Evolutionary conservation across 2,113 vertebrate genomes (phyloP).

Genomic region (Pitta sordida): DNA sequence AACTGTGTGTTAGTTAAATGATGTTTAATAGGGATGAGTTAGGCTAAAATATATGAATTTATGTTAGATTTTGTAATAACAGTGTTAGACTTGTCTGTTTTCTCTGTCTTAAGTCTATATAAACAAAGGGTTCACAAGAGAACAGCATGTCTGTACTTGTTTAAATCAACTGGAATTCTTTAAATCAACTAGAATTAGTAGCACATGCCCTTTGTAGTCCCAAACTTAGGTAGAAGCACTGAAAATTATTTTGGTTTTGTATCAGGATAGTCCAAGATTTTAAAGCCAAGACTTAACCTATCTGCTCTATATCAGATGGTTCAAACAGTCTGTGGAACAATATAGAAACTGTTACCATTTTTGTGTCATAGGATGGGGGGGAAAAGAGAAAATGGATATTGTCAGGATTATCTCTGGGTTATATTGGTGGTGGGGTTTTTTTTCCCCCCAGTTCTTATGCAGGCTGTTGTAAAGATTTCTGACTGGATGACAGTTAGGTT

Average conservation of each 20-base stretch:
- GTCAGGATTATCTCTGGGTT: not conserved
- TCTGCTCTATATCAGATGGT: not conserved
- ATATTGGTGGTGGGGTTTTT: too few relatives aligned
- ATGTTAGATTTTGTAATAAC: not conserved
- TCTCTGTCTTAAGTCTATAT: not conserved
- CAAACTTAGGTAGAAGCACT: not conserved
- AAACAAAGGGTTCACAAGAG: not conserved
- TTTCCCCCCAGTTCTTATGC: not conserved
- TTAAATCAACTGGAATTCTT: not conserved
- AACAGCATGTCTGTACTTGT: not conserved
- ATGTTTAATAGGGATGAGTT: not conserved
- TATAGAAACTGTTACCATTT: not conserved
- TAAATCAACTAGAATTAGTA: not conserved
- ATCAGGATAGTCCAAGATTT: not conserved
- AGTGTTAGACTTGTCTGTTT: not conserved
- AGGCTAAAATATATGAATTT: not conserved
- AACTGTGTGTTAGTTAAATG: not conserved
- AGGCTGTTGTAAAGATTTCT: not conserved
- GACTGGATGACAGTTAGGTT: not conserved
- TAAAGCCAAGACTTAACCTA: not conserved
- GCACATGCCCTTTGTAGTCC: fast-evolving
- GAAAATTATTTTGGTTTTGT: not conserved
- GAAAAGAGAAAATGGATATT: not conserved
- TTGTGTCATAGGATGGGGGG: not conserved
- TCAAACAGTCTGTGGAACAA: not conserved